Evolutionary conservation across 2,888 invertebrate genomes (phyloP).

Genomic region (Scaptomyza parva): DNA sequence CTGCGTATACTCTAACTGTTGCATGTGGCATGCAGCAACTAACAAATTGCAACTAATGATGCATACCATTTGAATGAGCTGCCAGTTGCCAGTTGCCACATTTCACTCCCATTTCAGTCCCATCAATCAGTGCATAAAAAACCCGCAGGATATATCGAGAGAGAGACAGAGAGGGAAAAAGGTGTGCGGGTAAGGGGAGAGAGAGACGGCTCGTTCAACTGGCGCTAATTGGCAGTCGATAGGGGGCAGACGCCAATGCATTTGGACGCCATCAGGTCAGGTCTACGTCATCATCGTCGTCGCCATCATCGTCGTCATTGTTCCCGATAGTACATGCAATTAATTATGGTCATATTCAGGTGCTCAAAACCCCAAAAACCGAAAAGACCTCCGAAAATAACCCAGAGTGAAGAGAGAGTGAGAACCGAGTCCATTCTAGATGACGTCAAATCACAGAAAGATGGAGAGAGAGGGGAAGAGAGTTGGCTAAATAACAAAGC

Average conservation of each 20-base stretch:
- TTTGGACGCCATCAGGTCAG: conserved; percentile 59
- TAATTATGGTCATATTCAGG: conserved; percentile 80
- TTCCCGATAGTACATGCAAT: conserved; percentile 73
- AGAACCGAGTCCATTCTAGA: neutral
- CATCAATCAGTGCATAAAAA: conserved; percentile 50
- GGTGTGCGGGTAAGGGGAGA: too few relatives aligned
- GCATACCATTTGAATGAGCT: conserved; percentile 33
- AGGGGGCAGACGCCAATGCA: conserved; percentile 11
- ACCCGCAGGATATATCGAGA: too few relatives aligned
- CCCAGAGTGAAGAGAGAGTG: too few relatives aligned
- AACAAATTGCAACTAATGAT: conserved; percentile 13
- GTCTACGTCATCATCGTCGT: conserved; percentile 49
- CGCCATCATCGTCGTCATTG: neutral
- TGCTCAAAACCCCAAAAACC: conserved; percentile 42
- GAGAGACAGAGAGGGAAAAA: too few relatives aligned
- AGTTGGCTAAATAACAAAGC: conserved; percentile 67
- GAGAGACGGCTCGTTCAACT: conserved; percentile 26
- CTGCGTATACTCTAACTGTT: conserved; percentile 6
- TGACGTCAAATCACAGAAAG: neutral
- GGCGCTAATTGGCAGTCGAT: conserved; percentile 66
- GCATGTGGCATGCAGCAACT: conserved; percentile 1
- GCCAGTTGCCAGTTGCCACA: conserved; percentile 26
- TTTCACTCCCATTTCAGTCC: conserved; percentile 14
- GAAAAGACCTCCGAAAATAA: conserved; percentile 1
- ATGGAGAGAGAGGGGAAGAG: neutral